phyloP scores from a whole-genome alignment of 1,140 invertebrate species.

The Zaprionus lachaisei region DNA sequence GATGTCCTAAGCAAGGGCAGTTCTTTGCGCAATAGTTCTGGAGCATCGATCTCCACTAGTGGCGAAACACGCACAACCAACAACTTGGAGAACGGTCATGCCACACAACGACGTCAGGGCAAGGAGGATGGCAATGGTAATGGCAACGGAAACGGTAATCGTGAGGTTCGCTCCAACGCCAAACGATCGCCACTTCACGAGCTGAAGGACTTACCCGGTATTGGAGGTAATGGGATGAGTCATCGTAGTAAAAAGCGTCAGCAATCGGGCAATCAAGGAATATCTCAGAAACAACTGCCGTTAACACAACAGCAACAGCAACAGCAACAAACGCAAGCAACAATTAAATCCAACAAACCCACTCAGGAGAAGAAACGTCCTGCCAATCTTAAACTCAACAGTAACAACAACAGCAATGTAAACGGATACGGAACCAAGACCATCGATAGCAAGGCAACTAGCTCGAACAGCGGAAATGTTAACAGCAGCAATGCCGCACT shows the following conservation, averaged over 20 bases:
- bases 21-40: conserved; percentile 28
- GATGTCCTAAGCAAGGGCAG: conserved; percentile 90
- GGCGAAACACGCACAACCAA: conserved; percentile 36
- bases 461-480: conserved; percentile 24
- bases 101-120: conserved; percentile 47
- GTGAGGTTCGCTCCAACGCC: conserved; percentile 47
- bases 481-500: conserved; percentile 24
- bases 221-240: conserved; percentile 37
- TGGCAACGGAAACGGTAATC: conserved; percentile 19
- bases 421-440: conserved; percentile 25
- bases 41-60: conserved; percentile 5
- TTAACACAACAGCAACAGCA: background rate
- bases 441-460: conserved; percentile 33
- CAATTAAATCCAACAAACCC: conserved; percentile 43
- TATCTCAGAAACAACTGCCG: conserved; percentile 35
- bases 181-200: conserved; percentile 77
- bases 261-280: conserved; percentile 40
- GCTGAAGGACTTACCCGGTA: conserved; percentile 54
- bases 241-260: conserved; percentile 63
- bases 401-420: conserved; percentile 16
- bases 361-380: conserved; percentile 58
- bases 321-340: conserved; percentile 17
- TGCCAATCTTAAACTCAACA: conserved; percentile 39
- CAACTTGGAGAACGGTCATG: conserved; percentile 44
- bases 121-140: conserved; percentile 54